Evolutionary conservation across 2,888 invertebrate genomes (phyloP).

Genomic region (Drosophila prolongata): DNA sequence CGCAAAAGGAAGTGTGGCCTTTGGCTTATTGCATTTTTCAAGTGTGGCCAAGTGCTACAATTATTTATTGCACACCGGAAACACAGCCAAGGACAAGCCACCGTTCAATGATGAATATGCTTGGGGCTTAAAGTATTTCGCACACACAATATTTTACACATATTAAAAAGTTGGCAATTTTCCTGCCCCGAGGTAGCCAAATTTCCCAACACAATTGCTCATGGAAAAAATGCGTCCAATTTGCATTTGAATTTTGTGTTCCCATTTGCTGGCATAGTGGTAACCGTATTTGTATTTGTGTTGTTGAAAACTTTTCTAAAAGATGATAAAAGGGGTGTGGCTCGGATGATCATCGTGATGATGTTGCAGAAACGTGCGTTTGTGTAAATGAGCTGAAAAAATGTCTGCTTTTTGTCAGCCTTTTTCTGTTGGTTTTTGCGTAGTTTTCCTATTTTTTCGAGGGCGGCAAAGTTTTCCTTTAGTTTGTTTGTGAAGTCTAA

Average conservation of each 20-base stretch:
- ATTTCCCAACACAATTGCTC: slow-evolving; percentile 49
- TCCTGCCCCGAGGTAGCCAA: slow-evolving; percentile 27
- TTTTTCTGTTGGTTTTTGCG: slow-evolving; percentile 54
- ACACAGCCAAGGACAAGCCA: slow-evolving; percentile 21
- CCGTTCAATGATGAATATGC: slow-evolving; percentile 50
- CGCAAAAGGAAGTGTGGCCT: slow-evolving; percentile 16
- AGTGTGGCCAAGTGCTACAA: slow-evolving; percentile 49
- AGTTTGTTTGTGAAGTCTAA: slow-evolving; percentile 56
- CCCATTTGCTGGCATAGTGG: slow-evolving; percentile 50
- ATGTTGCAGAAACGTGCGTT: slow-evolving; percentile 50
- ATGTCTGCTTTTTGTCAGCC: slow-evolving; percentile 22
- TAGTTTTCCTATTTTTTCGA: slow-evolving; percentile 26
- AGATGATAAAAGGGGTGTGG: slow-evolving; percentile 53
- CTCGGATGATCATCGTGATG: slow-evolving; percentile 49
- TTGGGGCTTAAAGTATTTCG: slow-evolving; percentile 32
- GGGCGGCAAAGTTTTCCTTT: slow-evolving; percentile 25
- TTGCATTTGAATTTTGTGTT: slow-evolving; percentile 64
- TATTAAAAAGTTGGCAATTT: slow-evolving; percentile 39
- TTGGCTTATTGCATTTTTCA: slow-evolving; percentile 71
- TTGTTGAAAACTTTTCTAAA: slow-evolving; percentile 60
- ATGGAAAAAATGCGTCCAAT: slow-evolving; percentile 54
- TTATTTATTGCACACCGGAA: slow-evolving; percentile 51
- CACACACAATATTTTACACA: slow-evolving; percentile 15
- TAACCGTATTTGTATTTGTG: slow-evolving; percentile 64
- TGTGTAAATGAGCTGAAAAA: slow-evolving; percentile 65